Evolutionary conservation across 1,140 invertebrate species (phyloP).

Genomic region (Ceratitis capitata): DNA sequence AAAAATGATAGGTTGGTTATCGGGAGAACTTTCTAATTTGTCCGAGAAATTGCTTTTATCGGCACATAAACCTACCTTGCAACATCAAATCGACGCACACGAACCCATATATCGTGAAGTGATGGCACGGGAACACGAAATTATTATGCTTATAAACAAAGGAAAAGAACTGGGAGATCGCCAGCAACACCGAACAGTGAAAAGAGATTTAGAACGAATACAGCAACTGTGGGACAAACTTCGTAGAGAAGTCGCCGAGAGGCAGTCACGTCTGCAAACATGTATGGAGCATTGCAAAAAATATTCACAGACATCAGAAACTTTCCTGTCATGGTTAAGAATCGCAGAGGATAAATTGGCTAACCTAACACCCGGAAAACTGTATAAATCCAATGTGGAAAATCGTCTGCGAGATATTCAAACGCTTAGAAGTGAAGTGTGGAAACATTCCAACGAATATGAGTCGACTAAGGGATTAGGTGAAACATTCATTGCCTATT

Average conservation of each 20-base stretch:
- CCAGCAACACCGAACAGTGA: conserved; percentile 69
- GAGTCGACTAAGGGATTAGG: conserved; percentile 87
- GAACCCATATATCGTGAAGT: conserved; percentile 90
- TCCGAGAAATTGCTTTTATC: conserved; percentile 84
- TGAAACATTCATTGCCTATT: conserved; percentile 84
- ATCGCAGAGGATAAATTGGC: conserved; percentile 87
- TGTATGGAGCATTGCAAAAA: conserved; percentile 93
- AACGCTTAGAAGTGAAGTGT: conserved; percentile 90
- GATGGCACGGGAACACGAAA: conserved; percentile 89
- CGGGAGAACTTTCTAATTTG: conserved; percentile 78
- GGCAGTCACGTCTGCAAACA: conserved; percentile 85
- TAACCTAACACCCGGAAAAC: conserved; percentile 79
- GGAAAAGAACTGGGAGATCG: conserved; percentile 79
- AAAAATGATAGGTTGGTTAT: conserved; percentile 88
- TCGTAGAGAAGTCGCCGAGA: conserved; percentile 83
- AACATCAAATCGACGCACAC: conserved; percentile 87
- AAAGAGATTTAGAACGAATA: conserved; percentile 85
- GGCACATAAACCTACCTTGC: conserved; percentile 83
- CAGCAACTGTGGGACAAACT: conserved; percentile 90
- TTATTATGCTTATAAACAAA: conserved; percentile 93
- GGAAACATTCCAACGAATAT: conserved; percentile 90
- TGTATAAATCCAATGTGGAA: conserved; percentile 87
- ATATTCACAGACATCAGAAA: conserved; percentile 84
- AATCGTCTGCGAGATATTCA: conserved; percentile 90
- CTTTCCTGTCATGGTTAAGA: conserved; percentile 87